Conservation (phyloP, 1,140 invertebrate genomes). For the Dinoponera quadriceps region DNA sequence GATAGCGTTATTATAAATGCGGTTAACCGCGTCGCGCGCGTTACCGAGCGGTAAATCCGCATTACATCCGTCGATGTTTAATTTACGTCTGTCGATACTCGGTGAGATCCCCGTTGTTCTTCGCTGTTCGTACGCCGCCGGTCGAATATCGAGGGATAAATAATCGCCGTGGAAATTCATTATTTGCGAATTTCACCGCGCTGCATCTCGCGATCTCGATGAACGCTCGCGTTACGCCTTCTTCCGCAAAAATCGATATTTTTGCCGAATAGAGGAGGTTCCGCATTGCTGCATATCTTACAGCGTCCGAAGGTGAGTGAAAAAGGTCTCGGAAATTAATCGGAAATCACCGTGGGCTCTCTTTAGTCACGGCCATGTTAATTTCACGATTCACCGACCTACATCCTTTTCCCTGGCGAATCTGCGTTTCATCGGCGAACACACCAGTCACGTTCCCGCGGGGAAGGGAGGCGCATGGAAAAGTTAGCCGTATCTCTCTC, state of each 20-base stretch:
- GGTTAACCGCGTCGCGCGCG: neutral
- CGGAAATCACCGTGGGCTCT: conserved; percentile 1
- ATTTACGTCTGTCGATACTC: neutral
- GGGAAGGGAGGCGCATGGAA: neutral
- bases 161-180: neutral
- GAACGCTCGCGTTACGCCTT: neutral
- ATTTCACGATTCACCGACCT: conserved; percentile 30
- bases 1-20: neutral
- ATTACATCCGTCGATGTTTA: neutral
- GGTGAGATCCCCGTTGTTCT: neutral
- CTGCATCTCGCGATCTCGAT: neutral
- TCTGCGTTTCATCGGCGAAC: conserved; percentile 40
- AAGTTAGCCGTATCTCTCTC: conserved; percentile 36
- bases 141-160: neutral
- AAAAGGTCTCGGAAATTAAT: conserved; percentile 22
- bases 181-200: too few species aligned
- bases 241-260: neutral
- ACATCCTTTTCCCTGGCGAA: conserved; percentile 42
- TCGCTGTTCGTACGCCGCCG: neutral
- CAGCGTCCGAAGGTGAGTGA: neutral
- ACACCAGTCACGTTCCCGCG: conserved; percentile 55
- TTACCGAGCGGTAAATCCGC: neutral
- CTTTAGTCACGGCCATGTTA: conserved; percentile 16
- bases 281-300: neutral
- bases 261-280: neutral